phyloP scores from a whole-genome alignment of 2,797 vertebrate genomes.

The Microchirus variegatus region DNA sequence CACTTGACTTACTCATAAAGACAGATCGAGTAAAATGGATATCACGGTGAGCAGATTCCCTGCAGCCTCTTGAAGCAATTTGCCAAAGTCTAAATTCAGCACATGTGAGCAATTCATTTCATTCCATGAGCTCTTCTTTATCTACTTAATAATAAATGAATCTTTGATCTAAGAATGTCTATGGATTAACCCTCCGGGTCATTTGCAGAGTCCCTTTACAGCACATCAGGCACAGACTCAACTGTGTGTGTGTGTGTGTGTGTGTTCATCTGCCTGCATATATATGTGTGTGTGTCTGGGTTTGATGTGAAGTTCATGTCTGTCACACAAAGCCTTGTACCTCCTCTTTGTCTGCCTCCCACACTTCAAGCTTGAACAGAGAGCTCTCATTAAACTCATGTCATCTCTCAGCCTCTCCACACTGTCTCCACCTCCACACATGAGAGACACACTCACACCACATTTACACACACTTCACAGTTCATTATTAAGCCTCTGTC shows the following conservation, averaged over 20 bases:
- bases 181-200: neutral
- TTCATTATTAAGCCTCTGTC: slow-evolving; percentile 4
- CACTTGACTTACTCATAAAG: slow-evolving; percentile 27
- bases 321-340: slow-evolving; percentile 42
- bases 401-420: slow-evolving; percentile 35
- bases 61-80: slow-evolving; percentile 38
- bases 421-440: slow-evolving; percentile 30
- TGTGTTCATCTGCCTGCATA: neutral
- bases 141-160: slow-evolving; percentile 26
- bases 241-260: neutral
- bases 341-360: slow-evolving; percentile 49
- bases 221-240: slow-evolving; percentile 5
- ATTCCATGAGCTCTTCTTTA: slow-evolving; percentile 25
- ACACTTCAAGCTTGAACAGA: slow-evolving; percentile 28
- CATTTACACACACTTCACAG: slow-evolving; percentile 29
- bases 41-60: slow-evolving; percentile 50
- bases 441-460: slow-evolving; percentile 26
- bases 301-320: neutral
- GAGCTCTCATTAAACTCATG: slow-evolving; percentile 55
- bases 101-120: slow-evolving; percentile 37
- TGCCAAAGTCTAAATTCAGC: slow-evolving; percentile 49
- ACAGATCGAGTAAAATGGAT: slow-evolving; percentile 49
- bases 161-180: slow-evolving; percentile 41
- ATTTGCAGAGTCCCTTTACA: neutral
- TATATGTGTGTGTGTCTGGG: neutral